These are phyloP conservation scores for Denticeps clupeoides DNA, from an alignment of 2,797 vertebrate species.

Conservation along the genomic window DNA sequence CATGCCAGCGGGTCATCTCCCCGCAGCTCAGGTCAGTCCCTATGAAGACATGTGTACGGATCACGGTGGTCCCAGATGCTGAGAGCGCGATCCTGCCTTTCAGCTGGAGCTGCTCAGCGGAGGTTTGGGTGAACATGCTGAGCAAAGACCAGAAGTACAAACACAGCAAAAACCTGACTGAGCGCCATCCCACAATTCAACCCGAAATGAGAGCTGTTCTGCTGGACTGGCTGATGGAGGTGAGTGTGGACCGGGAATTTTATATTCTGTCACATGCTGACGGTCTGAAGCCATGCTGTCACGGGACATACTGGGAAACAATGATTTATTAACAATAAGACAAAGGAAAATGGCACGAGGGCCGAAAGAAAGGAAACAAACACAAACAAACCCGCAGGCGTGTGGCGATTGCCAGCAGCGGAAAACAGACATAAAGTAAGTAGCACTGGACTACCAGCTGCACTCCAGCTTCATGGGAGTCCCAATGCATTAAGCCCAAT, in stretches of 20 bases:
- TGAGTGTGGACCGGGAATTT: constrained; percentile 19
- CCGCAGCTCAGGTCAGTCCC: constrained; percentile 68
- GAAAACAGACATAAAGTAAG: too few species aligned
- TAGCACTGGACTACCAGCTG: too few species aligned
- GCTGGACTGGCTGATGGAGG: constrained; percentile 83
- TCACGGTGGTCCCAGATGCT: not conserved
- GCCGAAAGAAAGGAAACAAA: too few species aligned
- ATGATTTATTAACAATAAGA: too few species aligned
- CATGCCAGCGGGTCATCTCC: constrained; percentile 60
- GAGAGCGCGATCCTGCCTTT: not conserved
- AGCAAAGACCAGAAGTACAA: constrained; percentile 64
- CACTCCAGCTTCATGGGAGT: too few species aligned
- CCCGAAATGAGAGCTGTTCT: constrained; percentile 79
- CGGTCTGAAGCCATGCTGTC: too few species aligned
- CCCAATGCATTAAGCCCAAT: too few species aligned
- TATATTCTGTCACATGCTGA: too few species aligned
- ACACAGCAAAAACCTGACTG: constrained; percentile 62
- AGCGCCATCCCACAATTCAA: constrained; percentile 58
- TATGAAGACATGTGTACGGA: not conserved
- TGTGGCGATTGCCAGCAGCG: too few species aligned
- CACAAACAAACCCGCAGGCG: too few species aligned
- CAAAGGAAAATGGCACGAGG: too few species aligned
- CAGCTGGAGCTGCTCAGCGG: constrained; percentile 74
- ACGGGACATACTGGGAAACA: too few species aligned
- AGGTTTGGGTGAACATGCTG: constrained; percentile 75